Percentiles rank a stretch among this genome's conserved stretches.
Evolutionary conservation across 2,797 vertebrate genomes (phyloP).

Genomic region (Champsocephalus esox): DNA sequence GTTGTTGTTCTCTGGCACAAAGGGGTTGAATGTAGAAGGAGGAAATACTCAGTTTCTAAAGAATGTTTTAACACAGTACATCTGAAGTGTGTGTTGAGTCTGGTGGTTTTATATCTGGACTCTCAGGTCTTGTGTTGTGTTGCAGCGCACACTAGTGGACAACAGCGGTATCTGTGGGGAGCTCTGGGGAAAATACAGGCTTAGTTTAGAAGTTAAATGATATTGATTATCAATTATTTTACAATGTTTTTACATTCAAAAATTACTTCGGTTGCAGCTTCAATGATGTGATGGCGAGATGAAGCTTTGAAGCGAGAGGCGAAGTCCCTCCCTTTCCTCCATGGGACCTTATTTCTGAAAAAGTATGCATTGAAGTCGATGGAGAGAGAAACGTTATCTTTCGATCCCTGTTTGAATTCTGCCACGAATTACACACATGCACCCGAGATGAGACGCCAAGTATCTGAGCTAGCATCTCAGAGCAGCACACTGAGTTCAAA

Average conservation of each 20-base stretch:
- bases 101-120: background rate
- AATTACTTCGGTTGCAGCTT: background rate
- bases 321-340: no score
- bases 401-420: no score
- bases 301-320: no score
- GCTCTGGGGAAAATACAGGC: no score
- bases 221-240: background rate
- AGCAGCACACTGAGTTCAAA: no score
- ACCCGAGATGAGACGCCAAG: no score
- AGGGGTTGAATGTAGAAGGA: slow-evolving; percentile 7
- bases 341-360: no score
- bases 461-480: no score
- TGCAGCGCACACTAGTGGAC: slow-evolving; percentile 94
- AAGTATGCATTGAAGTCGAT: no score
- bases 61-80: slow-evolving; percentile 4
- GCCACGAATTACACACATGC: no score
- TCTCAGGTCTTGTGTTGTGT: slow-evolving; percentile 75
- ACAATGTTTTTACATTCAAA: background rate
- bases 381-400: no score
- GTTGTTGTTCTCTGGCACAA: background rate
- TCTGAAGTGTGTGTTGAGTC: background rate
- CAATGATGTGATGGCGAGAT: background rate
- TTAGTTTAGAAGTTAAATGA: background rate
- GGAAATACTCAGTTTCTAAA: slow-evolving; percentile 1
- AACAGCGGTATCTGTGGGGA: slow-evolving; percentile 30